Evolutionary conservation across 2,113 vertebrate genomes (phyloP).

Genomic region (Melanocharis versteri): DNA sequence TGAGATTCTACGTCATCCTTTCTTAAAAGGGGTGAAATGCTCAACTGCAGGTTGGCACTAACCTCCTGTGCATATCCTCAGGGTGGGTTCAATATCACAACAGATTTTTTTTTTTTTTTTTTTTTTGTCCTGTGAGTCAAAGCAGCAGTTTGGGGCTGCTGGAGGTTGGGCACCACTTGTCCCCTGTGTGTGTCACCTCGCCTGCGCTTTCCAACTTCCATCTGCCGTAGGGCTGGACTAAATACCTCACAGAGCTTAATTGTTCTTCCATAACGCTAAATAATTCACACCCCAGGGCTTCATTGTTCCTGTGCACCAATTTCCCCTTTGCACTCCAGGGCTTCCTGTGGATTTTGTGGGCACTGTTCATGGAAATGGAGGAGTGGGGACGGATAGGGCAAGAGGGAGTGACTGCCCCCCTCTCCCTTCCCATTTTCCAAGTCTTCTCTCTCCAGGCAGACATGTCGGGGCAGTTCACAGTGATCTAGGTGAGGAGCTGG

Average conservation of each 20-base stretch:
- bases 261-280: background rate
- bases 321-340: background rate
- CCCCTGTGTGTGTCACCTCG: background rate
- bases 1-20: background rate
- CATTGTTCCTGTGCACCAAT: background rate
- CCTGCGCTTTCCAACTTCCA: rapidly evolving
- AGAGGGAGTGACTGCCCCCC: background rate
- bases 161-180: rapidly evolving
- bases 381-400: background rate
- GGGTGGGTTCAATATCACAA: background rate
- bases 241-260: background rate
- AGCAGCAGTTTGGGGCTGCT: background rate
- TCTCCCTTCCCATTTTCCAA: background rate
- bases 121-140: background rate
- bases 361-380: background rate
- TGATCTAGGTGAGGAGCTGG: slow-evolving; percentile 17
- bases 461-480: background rate
- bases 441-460: background rate
- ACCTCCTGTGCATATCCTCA: background rate
- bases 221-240: background rate
- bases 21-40: background rate
- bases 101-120: too few relatives aligned
- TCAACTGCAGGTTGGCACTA: background rate
- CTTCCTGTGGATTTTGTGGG: background rate
- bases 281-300: slow-evolving; percentile 23